Evolutionary conservation across 1,140 invertebrate genomes (phyloP), one percentile per base, ranked within the genome.

Genomic region (Choristoneura fumiferana): DNA sequence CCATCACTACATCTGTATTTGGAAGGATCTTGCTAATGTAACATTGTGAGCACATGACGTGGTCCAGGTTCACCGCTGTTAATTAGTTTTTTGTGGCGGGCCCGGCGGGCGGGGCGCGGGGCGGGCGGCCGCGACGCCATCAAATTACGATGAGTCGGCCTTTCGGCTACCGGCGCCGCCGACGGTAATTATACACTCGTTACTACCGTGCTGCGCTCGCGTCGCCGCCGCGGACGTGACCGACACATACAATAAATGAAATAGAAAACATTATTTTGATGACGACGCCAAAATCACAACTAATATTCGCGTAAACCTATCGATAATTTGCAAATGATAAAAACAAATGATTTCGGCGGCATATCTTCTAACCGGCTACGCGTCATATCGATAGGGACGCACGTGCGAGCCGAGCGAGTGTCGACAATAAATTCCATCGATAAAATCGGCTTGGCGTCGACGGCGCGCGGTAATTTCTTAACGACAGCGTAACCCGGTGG

Each of bases 131-230:
- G 43, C 43, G 82, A 84, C 82, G 84, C 82, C 84, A 84, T 86
- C 84, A 87, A 87, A 86, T 87, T 87, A 87, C 81, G 83, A 87
- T 86, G 85, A 88, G 83, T 88, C 77, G 81, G 80, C 75, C 76
- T 78, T 84, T 84, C 79, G 78, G 81, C 84, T 84, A 84, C 84
- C 83, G 84, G 79, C 81, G 76, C 71, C 78, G 78, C 65, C 39
- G 63, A 69, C 67, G 59, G 70, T 71, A 75, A 88, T 88, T 88
- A 88, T 78, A 88, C 81, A 88, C 83, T 88, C 83, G 85, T 88
- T 88, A 88, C 85, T 88, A 88, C 83, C 69, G 85, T 84, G 79
- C 79, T 73, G 71, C 73, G 64, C 60, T 66, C 54, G 73, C 73
- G n/a, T n/a, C n/a, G 58, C 60, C 13, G 29, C 22, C 12, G 45